A percentile compares a stretch with the other conserved stretches of the same genome.
These are phyloP conservation scores for Leptopilina boulardi DNA, from an alignment of 1,140 invertebrate genomes.

Conservation along the genomic window DNA sequence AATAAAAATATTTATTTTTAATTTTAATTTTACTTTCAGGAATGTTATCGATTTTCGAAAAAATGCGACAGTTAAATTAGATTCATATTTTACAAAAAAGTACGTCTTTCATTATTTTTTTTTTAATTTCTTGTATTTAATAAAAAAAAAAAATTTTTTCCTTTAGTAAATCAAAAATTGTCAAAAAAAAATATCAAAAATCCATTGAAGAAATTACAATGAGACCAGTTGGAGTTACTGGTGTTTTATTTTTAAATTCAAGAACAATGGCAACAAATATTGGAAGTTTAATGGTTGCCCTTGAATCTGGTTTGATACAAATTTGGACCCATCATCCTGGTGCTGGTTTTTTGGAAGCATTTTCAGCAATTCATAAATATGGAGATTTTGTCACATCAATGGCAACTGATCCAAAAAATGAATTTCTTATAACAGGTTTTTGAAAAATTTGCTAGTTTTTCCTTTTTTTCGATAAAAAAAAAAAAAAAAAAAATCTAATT, in stretches of 20 bases:
- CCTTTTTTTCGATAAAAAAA: too few species aligned
- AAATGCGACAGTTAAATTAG: background rate
- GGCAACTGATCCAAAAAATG: constrained; percentile 80
- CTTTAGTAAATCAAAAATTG: background rate
- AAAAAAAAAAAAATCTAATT: constrained; percentile 19
- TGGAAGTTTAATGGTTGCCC: constrained; percentile 80
- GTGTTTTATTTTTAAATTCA: constrained; percentile 77
- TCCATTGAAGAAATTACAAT: constrained; percentile 8
- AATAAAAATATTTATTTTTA: constrained; percentile 14
- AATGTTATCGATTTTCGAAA: constrained; percentile 44
- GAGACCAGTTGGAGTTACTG: constrained; percentile 73
- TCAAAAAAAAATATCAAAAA: background rate
- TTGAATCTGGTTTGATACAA: constrained; percentile 83
- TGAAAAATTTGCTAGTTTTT: constrained; percentile 18
- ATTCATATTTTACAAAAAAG: background rate
- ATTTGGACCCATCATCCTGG: constrained; percentile 84
- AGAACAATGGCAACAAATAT: constrained; percentile 73
- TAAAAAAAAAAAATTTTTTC: background rate
- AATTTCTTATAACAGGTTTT: constrained; percentile 82
- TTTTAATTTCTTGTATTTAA: background rate
- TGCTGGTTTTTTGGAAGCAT: constrained; percentile 80
- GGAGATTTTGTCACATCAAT: constrained; percentile 82
- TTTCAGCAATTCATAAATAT: constrained; percentile 80
- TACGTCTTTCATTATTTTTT: too few species aligned
- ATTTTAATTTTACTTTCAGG: background rate